phyloP scores from a whole-genome alignment of 1,140 invertebrate genomes.

The Chrysomallon squamiferum region DNA sequence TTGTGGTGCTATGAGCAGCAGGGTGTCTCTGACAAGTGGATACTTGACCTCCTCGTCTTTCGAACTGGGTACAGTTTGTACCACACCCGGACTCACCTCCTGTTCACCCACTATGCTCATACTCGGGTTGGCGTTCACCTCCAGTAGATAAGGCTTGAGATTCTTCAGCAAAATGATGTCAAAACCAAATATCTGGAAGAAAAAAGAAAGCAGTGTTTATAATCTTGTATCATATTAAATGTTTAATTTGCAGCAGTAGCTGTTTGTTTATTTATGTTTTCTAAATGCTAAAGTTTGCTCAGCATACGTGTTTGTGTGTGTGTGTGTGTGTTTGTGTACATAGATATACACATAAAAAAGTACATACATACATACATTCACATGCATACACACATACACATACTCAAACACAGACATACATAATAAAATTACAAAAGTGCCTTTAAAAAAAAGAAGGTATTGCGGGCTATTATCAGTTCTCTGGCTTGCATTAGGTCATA shows the following conservation, averaged over 20 bases:
- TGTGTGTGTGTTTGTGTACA: too few species aligned
- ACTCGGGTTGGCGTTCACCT: slow-evolving; percentile 67
- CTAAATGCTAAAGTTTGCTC: background rate
- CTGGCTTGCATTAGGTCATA: too few species aligned
- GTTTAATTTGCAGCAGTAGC: background rate
- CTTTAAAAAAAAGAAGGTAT: too few species aligned
- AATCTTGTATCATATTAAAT: background rate
- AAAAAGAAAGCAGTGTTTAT: background rate
- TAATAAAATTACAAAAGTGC: too few species aligned
- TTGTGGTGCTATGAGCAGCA: slow-evolving; percentile 50
- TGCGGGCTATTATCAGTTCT: too few species aligned
- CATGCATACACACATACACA: slow-evolving; percentile 4
- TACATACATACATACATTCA: background rate
- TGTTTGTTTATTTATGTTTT: background rate
- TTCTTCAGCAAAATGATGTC: slow-evolving; percentile 64
- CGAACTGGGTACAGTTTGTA: slow-evolving; percentile 44
- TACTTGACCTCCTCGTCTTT: slow-evolving; percentile 62
- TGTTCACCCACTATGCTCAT: slow-evolving; percentile 64
- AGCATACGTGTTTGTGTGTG: too few species aligned
- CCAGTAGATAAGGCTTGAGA: slow-evolving; percentile 63
- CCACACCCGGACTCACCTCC: slow-evolving; percentile 49
- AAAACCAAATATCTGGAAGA: slow-evolving; percentile 65
- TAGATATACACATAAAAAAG: background rate
- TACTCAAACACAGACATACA: background rate
- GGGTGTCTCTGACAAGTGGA: slow-evolving; percentile 52